Evolutionary conservation across 2,888 invertebrate genomes (phyloP).

Genomic region (Aspidiotus destructor): DNA sequence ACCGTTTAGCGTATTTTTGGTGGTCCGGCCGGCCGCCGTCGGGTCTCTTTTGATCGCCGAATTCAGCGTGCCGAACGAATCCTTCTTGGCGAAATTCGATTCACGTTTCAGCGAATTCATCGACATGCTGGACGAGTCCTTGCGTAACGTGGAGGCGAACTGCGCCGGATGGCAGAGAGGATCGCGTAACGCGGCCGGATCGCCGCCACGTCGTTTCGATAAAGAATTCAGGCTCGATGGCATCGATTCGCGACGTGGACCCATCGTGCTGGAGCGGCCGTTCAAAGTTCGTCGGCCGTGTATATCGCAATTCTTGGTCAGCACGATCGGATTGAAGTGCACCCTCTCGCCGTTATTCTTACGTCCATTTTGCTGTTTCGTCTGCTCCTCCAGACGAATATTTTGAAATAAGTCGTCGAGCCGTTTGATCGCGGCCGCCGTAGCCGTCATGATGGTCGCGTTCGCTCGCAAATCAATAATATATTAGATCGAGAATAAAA

Average conservation of each 20-base stretch:
- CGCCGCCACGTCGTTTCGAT: constrained; percentile 45
- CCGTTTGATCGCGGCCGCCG: constrained; percentile 56
- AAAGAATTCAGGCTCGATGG: constrained; percentile 37
- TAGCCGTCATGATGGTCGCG: constrained; percentile 34
- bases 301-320: constrained; percentile 56
- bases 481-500: too few relatives aligned
- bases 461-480: not conserved
- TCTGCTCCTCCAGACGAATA: constrained; percentile 50
- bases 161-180: constrained; percentile 50
- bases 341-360: constrained; percentile 36
- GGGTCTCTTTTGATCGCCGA: constrained; percentile 13
- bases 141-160: constrained; percentile 58
- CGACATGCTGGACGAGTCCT: constrained; percentile 46
- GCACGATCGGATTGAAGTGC: constrained; percentile 39
- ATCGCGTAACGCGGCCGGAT: constrained; percentile 43
- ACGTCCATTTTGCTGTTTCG: constrained; percentile 39
- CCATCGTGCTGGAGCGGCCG: constrained; percentile 40
- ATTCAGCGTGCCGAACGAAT: constrained; percentile 12
- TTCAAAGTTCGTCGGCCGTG: constrained; percentile 56
- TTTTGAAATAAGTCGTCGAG: constrained; percentile 62
- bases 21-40: constrained; percentile 2
- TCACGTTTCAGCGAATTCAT: constrained; percentile 38
- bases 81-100: constrained; percentile 24
- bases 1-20: constrained; percentile 5
- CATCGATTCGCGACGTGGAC: constrained; percentile 38